Conservation (phyloP, 1,140 invertebrate species). For the Proales similis region DNA sequence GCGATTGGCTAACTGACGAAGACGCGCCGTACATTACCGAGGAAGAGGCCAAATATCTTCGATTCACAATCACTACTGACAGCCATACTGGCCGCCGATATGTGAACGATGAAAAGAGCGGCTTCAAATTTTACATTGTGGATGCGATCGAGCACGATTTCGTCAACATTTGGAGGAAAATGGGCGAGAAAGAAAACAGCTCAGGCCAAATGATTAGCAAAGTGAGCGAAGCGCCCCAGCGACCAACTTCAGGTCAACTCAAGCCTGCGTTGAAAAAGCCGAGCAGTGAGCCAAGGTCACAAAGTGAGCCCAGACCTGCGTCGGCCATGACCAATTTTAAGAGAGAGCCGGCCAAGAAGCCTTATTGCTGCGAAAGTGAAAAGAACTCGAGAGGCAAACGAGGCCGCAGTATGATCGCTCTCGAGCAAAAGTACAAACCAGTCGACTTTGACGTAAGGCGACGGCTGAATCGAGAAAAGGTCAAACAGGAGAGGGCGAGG, state of each 20-base stretch:
- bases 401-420: background rate
- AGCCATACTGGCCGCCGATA: background rate
- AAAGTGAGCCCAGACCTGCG: background rate
- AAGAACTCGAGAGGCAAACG: background rate
- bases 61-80: slow-evolving; percentile 15
- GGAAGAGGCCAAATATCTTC: slow-evolving; percentile 5
- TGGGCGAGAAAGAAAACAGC: background rate
- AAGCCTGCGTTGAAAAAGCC: background rate
- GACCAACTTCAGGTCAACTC: background rate
- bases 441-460: too few species aligned
- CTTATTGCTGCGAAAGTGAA: background rate
- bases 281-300: too few species aligned
- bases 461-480: slow-evolving; percentile 12
- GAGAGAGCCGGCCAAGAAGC: background rate
- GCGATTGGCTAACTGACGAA: slow-evolving; percentile 15
- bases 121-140: slow-evolving; percentile 13
- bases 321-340: slow-evolving; percentile 14
- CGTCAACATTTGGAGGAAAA: background rate
- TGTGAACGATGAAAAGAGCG: slow-evolving; percentile 18
- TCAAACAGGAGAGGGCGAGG: slow-evolving; percentile 24
- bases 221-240: background rate
- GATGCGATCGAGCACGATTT: background rate
- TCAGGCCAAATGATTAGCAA: background rate
- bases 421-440: slow-evolving; percentile 18
- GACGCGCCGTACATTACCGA: slow-evolving; percentile 12